phyloP scores from a whole-genome alignment of 2,113 vertebrate genomes.

The Crotalus horridus region DNA sequence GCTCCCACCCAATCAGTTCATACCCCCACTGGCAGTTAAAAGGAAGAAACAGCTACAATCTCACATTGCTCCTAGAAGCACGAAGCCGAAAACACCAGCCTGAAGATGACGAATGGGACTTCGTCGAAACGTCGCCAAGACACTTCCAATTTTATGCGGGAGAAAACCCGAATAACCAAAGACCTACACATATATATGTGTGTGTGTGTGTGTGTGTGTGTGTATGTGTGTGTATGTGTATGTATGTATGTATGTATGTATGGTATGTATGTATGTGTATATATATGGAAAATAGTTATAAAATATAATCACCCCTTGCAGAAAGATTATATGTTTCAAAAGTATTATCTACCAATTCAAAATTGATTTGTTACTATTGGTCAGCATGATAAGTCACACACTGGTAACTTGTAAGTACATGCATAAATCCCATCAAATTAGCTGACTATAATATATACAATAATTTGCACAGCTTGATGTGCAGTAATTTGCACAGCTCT shows the following conservation, averaged over 20 bases:
- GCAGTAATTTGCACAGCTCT: constrained; percentile 76
- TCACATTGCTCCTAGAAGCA: too few relatives aligned
- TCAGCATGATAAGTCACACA: constrained; percentile 72
- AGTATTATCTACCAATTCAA: constrained; percentile 59
- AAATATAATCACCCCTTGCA: constrained; percentile 76
- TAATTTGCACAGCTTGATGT: constrained; percentile 75
- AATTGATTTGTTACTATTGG: constrained; percentile 72
- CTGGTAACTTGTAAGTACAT: constrained; percentile 73
- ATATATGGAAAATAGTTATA: constrained; percentile 78
- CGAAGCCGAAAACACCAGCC: too few relatives aligned
- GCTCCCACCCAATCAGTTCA: too few relatives aligned
- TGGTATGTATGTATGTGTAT: constrained; percentile 27
- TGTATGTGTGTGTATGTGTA: too few relatives aligned
- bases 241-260: too few relatives aligned
- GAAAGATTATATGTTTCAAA: constrained; percentile 67
- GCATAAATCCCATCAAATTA: constrained; percentile 70
- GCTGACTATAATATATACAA: constrained; percentile 74
- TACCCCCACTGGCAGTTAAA: too few relatives aligned
- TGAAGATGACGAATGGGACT: too few relatives aligned
- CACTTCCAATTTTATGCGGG: too few relatives aligned
- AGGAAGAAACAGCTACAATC: too few relatives aligned
- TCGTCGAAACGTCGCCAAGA: too few relatives aligned
- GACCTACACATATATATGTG: background rate
- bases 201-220: too few relatives aligned
- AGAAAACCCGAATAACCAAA: constrained; percentile 30